Evolutionary conservation across 92 coral and sea anemone genomes (phyloP), one percentile per base, ranked within the genome.

Genomic region (Paragorgia papillata): DNA sequence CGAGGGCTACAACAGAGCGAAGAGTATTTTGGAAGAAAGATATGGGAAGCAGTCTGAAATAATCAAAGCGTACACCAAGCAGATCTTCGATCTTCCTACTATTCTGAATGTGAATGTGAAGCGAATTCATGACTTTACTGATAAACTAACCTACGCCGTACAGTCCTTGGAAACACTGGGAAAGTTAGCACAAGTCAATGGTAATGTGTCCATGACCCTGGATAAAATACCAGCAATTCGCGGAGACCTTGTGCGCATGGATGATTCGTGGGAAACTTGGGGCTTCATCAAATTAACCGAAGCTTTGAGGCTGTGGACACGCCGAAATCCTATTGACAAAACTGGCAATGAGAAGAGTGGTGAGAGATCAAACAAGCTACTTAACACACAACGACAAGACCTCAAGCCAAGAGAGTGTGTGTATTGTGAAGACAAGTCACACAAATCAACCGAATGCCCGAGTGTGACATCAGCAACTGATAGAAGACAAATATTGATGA

Each of bases 341-440:
- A 37, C 10, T 37, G 6, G 6, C 43, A 4, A 4, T 4, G 10
- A 37, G 10, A 10, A 10, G 4, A 37, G 43, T 4, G 6, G 10
- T 4, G 6, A 4, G 6, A 37, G 10, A 4, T 37, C 43, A 4
- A 4, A 10, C 10, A 4, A 4, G 10, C 4, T 4, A 10, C 10
- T 37, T 10, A 4, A 4, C 10, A 4, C 4, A 4, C 6, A 4
- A 37, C 43, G 43, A 37, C 6, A 37, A 4, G 43, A 37, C 43
- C 4, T 4, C 6, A 4, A 10, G 6, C 6, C 10, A 10, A 4
- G 43, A 37, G 4, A 4, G 10, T 76, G 83, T 29, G 76, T 82
- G 0, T 83, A 83, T 44, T 83, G 87, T 59, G 79, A 78, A 9
- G 87, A 76, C 31, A 26, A 18, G 19, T 0, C 80, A 13, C 87